Evolutionary conservation across 2,888 invertebrate genomes (phyloP), one percentile per base, ranked within the genome.

Genomic region (Drosophila subsilvestris): DNA sequence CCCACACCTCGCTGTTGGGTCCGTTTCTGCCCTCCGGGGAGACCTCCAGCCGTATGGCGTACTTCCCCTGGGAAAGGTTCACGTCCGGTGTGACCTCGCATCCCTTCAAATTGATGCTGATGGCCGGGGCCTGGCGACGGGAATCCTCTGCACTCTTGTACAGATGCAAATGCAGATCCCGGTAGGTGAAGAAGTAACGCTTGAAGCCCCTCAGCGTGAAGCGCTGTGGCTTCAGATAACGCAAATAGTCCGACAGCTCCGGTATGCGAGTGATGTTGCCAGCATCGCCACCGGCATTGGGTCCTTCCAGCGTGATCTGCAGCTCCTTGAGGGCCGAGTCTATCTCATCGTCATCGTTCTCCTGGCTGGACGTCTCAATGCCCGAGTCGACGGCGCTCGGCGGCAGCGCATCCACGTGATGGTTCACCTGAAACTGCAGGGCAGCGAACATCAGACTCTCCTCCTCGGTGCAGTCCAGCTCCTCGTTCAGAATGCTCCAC

Each of bases 11-110:
- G 72, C 96, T 95, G 96, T 99, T 98, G 91, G 99, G 98, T 47
- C 97, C 95, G 96, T 98, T 98, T 75, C 98, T 97, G 79, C 98
- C 98, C 59, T 97, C 95, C 58, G 96, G 95, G 0, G 98, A 98
- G 32, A 99, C 97, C 92, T 98, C 98, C 80, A 99, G 93, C 90
- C 98, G 98, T 91, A 99, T 99, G 83, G 97, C 97, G 92, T 96
- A 99, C 88, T 98, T 97, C 47, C 95, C 95, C 74, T 98, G 96
- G 0, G 97, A 95, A 6, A 99, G 95, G 91, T 98, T 98, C 1
- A 99, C 98, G 91, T 99, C 99, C 0, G 99, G 99, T 2, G 98
- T 98, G 53, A 99, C 98, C 94, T 99, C 99, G 91, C 99, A 99
- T 62, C 98, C 98, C 65, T 96, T 94, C 61, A 98, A 93, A 90